Conservation (phyloP, 2,797 vertebrate genomes). For the Sebastolobus altivelis region DNA sequence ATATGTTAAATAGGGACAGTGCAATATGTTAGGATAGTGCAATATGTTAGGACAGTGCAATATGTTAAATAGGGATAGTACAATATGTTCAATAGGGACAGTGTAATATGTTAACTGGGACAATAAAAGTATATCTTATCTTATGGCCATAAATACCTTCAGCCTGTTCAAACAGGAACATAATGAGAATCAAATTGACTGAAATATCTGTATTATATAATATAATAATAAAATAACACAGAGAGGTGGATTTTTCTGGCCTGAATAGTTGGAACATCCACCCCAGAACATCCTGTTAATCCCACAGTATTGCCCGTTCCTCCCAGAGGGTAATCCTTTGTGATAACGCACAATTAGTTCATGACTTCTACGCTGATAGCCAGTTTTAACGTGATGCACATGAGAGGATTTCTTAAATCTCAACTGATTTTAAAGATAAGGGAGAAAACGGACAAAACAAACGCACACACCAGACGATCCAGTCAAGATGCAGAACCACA, state of each 20-base stretch:
- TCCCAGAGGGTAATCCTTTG: not conserved
- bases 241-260: not conserved
- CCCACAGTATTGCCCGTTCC: not conserved
- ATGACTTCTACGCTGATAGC: not conserved
- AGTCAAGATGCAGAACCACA: not conserved
- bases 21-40: too few relatives aligned
- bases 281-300: not conserved
- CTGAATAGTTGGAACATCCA: not conserved
- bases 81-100: too few relatives aligned
- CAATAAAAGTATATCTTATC: too few relatives aligned
- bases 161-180: not conserved
- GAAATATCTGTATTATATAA: not conserved
- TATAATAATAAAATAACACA: not conserved
- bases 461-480: not conserved
- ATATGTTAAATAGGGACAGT: too few relatives aligned
- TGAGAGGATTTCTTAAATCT: not conserved
- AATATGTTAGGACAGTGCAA: too few relatives aligned
- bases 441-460: not conserved
- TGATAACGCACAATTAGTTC: not conserved
- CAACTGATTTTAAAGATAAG: not conserved
- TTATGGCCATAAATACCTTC: not conserved
- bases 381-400: not conserved
- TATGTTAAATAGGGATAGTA: too few relatives aligned
- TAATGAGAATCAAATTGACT: not conserved
- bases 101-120: too few relatives aligned